Base-by-base conservation (phyloP, 1,140 invertebrate species). In the Sarcophaga peregrina region DNA sequence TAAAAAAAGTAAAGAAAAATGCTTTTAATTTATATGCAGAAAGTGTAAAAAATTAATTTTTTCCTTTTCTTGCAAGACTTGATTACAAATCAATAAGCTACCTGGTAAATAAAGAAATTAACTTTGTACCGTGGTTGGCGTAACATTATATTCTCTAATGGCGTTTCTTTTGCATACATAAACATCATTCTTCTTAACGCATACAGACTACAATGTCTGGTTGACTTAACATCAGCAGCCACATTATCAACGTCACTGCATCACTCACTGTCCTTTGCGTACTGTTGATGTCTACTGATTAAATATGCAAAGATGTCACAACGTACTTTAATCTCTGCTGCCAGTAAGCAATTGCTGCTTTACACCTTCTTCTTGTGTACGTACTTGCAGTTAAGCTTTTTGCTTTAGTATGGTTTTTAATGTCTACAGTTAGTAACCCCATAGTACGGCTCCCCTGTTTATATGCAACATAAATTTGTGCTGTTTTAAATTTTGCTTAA, bases 11-110 rank as follows among this genome's bases (percentile, higher is more conserved):
- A 20, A 72, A 20, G 62, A n/a, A 46, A 11, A 78, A 50, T 78
- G 48, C n/a, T 7, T 50, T 15, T 78, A 52, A 78, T 78, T 78
- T 50, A 78, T 78, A 78, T 78, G 75, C 75, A 78, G 52, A 47
- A 20, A 78, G 75, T 50, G 75, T 78, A 20, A 48, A n/a, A 17
- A 78, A 50, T n/a, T 17, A 13, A 47, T 48, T 20, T 25, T 78
- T 78, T 76, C 74, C 9, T 52, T 68, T 9, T 68, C 62, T 62
- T 17, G 4, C 15, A 8, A 13, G 4, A 6, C 54, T 58, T n/a
- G 54, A n/a, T 13, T 58, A 58, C 54, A 68, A 68, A 68, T 68
- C 62, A 68, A 68, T 68, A 68, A 17, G 20, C n/a, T 68, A 4
- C 25, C 6, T 68, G 15, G 6, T 20, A 37, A 37, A 37, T 37